Conservation (phyloP, 1,140 invertebrate species). For the Megathymus violae region DNA sequence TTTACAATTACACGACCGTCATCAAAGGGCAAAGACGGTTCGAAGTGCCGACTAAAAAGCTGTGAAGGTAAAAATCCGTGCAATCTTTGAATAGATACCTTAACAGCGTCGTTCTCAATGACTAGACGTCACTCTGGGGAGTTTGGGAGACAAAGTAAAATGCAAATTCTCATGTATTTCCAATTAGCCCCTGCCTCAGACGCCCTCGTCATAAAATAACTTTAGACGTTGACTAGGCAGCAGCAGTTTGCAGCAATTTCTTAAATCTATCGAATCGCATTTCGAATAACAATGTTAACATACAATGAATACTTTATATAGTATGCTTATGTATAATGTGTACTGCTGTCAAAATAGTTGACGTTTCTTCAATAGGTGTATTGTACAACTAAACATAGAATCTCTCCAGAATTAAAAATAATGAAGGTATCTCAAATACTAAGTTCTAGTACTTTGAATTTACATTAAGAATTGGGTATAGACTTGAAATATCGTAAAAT, state of each 20-base stretch:
- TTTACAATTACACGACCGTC: conserved; percentile 31
- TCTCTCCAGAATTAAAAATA: no score
- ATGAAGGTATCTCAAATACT: no score
- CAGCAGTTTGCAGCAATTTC: conserved; percentile 1
- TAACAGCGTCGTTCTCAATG: conserved; percentile 42
- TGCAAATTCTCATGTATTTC: conserved; percentile 80
- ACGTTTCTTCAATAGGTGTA: no score
- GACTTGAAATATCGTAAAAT: no score
- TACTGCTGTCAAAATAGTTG: no score
- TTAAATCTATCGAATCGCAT: conserved; percentile 7
- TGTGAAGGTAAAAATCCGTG: conserved; percentile 20
- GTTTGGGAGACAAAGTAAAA: conserved; percentile 73
- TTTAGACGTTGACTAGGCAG: conserved; percentile 26
- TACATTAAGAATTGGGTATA: no score
- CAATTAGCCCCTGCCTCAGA: conserved; percentile 62
- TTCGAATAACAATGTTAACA: neutral
- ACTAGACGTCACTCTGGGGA: conserved; percentile 54
- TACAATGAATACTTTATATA: neutral
- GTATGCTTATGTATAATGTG: no score
- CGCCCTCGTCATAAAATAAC: conserved; percentile 49
- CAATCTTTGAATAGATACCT: no score
- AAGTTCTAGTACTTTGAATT: no score
- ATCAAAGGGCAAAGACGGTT: conserved; percentile 25
- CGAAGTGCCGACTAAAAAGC: conserved; percentile 30
- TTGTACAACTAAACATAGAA: no score